These are phyloP conservation scores for Pampus argenteus DNA, from an alignment of 2,797 vertebrate genomes.

Conservation along the genomic window DNA sequence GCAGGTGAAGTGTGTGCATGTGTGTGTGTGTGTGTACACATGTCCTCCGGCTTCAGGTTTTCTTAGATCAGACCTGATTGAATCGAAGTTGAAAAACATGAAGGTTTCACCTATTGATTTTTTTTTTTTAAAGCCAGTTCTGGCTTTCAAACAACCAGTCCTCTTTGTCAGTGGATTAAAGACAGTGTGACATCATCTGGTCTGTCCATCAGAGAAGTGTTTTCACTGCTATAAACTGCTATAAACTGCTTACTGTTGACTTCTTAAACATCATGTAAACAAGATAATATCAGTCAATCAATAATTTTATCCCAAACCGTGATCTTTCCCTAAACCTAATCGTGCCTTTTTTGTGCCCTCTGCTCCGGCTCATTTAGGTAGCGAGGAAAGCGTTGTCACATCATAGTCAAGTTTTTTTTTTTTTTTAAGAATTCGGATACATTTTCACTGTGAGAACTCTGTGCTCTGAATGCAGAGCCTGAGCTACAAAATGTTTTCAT, in stretches of 20 bases:
- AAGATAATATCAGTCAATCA: too few species aligned
- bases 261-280: too few species aligned
- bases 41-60: constrained; percentile 4
- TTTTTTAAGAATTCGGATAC: too few species aligned
- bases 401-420: too few species aligned
- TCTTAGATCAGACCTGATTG: background rate
- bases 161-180: background rate
- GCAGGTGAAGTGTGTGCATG: background rate
- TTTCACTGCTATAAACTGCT: too few species aligned
- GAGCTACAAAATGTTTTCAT: background rate
- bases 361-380: too few species aligned
- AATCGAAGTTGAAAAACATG: constrained; percentile 2
- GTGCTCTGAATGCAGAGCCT: background rate
- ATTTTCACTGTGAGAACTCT: too few species aligned
- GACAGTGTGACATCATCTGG: background rate
- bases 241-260: too few species aligned
- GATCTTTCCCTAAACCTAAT: too few species aligned
- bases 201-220: background rate
- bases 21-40: constrained; percentile 4
- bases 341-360: too few species aligned
- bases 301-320: too few species aligned
- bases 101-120: background rate
- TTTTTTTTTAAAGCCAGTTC: background rate
- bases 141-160: background rate
- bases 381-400: too few species aligned